A percentile compares a stretch with the other conserved stretches of the same genome.
These are phyloP conservation scores for Argyra leucocephala DNA, from an alignment of 2,888 invertebrate genomes.

Conservation along the genomic window DNA sequence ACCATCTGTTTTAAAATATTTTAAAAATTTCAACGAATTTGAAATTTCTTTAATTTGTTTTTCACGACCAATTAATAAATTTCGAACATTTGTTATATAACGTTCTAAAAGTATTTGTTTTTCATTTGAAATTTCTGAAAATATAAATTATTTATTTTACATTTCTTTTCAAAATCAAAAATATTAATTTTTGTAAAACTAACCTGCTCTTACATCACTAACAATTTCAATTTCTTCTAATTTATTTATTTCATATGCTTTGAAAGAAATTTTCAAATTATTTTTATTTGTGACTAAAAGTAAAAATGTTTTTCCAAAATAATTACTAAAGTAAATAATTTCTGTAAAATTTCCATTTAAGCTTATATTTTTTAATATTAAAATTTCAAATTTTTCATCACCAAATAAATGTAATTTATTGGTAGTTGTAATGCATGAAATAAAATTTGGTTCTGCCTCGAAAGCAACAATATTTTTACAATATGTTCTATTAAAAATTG, in stretches of 20 bases:
- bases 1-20: background rate
- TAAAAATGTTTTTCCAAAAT: background rate
- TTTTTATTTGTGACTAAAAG: background rate
- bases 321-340: background rate
- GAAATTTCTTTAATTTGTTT: background rate
- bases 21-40: background rate
- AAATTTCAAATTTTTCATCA: background rate
- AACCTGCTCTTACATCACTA: background rate
- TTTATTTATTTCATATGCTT: background rate
- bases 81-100: background rate
- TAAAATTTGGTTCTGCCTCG: background rate
- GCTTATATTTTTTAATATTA: background rate
- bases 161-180: too few species aligned
- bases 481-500: background rate
- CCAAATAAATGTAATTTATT: background rate
- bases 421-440: background rate
- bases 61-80: background rate
- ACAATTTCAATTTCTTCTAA: background rate
- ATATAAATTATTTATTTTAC: background rate
- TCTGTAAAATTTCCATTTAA: background rate
- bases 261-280: background rate
- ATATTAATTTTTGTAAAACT: too few species aligned
- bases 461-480: background rate
- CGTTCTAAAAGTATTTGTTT: background rate
- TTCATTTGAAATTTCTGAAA: background rate